Base-by-base conservation (phyloP, 2,113 vertebrate genomes). In the human (Homo sapiens) region DNA sequence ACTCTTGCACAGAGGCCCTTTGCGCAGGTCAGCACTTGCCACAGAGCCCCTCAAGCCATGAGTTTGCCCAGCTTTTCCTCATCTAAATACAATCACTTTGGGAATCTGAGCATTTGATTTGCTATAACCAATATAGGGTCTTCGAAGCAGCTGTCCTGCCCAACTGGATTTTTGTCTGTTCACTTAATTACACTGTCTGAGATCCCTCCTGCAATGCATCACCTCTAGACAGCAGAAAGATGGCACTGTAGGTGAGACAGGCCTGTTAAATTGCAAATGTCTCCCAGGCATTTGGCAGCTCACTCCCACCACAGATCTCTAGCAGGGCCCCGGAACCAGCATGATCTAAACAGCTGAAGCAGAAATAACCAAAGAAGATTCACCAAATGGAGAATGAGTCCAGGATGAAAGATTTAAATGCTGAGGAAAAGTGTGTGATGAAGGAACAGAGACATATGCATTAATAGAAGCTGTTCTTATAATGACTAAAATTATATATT, bases 371-470 rank as follows among this genome's bases (percentile, higher is more conserved):
- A 0, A 80, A 89, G 79, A 92, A 38, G 52, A 73, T 68, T 55
- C 45, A 94, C 43, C 87, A 97, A 92, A 93, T 86, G 75, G 78
- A 95, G 45, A 66, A 10, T n/a, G 75, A 97, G 79, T 32, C 66
- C 48, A 75, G 84, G 40, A 90, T 57, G 88, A 92, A 92, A 93
- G 52, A 89, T 94, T 82, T 82, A 90, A 95, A 94, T 27, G 59
- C 48, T 52, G 35, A 72, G 38, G 48, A 30, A 79, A 96, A 86
- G 79, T 40, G 23, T 55, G 38, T 61, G 32, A 32, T 30, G 50
- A 84, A 92, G 25, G 40, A 96, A 90, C 40, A 73, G 85, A 90
- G 45, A 94, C 81, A 93, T 22, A 14, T 68, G 68, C 78, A 68
- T 50, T 55, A 82, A 78, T 16, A 90, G 55, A 93, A 20, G 38